Percentiles rank a stretch among this genome's conserved stretches.
phyloP scores from a whole-genome alignment of 2,113 vertebrate genomes.

The Macaca fascicularis region T2T-MFA8v1.1 NC_088380.1:115916501-115917000 shows the following conservation, averaged over 20 bases:
- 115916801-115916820: too few species aligned
- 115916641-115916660: constrained; percentile 30
- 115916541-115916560: background rate
- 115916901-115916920: too few species aligned
- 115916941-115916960: background rate
- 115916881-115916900: too few species aligned
- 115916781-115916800: too few species aligned
- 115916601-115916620: background rate
- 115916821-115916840: too few species aligned
- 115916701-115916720: background rate
- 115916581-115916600: background rate
- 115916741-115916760: background rate
- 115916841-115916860: too few species aligned
- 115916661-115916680: background rate
- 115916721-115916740: background rate
- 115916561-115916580: background rate
- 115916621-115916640: background rate
- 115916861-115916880: too few species aligned
- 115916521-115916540: background rate
- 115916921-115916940: background rate
- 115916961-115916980: background rate
- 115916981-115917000: background rate
- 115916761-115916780: too few species aligned
- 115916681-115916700: background rate
- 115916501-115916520: background rate